Base-by-base conservation (phyloP, 2,797 vertebrate species). In the Coilia nasus region DNA sequence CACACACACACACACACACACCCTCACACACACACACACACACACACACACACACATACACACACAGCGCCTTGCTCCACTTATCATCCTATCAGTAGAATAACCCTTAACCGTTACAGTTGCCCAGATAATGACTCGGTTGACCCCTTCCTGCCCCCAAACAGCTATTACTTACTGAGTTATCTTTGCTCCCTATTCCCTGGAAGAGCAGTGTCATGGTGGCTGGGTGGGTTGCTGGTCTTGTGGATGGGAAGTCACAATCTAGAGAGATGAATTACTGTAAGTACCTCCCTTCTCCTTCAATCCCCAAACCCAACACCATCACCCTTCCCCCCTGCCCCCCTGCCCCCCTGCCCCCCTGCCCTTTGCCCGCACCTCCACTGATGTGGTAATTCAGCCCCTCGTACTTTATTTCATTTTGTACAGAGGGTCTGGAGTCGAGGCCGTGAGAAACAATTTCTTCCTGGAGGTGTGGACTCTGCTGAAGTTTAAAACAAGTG, bases 1-100 rank as follows among this genome's bases (percentile, higher is more conserved):
- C 35, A 41, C 35, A 41, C 35, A 41, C 35, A 41, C 35, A 41
- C 35, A 41, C 35, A 41, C 35, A 41, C 35, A 41, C 35, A 41
- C 35, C 2, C 35, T 2, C 35, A 41, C 35, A 41, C 35, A 41
- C 35, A 41, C 2, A 41, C 35, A 41, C 35, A 41, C 35, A 41
- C 35, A 41, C 35, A 41, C 35, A 41, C 35, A 41, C 35, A 41
- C 50, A 54, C 50, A 54, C 50, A 54, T 7, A 9, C 50, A 54
- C 50, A 54, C 50, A 54, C 50, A 14, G 50, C 23, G 11, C 23
- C 28, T 23, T 14, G 62, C 81, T 87, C 90, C 85, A 85, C 86
- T 90, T 89, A 85, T 64, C 81, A 86, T 88, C 57, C 87, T 88
- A 92, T 93, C 92, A 93, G 91, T 91, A 90, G 85, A 92, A 91